Evolutionary conservation across 2,888 invertebrate genomes (phyloP), one percentile per base, ranked within the genome.

Genomic region (Sarcophaga rosellei): DNA sequence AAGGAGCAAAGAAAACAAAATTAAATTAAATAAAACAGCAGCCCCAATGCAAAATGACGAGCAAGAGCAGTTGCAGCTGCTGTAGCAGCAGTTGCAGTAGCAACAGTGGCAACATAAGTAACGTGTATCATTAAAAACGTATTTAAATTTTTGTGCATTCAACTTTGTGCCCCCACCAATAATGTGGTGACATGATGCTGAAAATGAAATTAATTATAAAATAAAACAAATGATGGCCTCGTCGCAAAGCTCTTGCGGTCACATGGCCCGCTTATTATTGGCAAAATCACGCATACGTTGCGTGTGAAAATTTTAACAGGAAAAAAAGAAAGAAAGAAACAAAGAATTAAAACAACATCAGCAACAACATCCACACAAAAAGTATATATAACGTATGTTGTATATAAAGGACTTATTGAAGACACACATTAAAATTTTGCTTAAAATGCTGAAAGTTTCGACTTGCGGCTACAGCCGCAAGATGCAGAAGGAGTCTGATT

Each of bases 141-240:
- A 76, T 77, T 85, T 74, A 85, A 85, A 78, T 75, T 69, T 75
- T 81, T 74, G 81, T 81, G 77, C 74, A 75, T 61, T 75, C 79
- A 79, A 82, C 82, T 75, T 75, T 85, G 70, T 76, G 78, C 75
- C 82, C 61, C 79, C 82, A 62, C 53, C 53, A 3, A 70, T 73
- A 79, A 82, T 85, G 79, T 79, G 78, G 85, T 82, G 85, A 86
- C 82, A 86, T 82, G 85, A 82, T 82, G 85, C 82, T 82, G 85
- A 86, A 86, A 86, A 86, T 80, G 66, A 82, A 86, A 82, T 82
- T 86, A 86, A 86, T 86, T 86, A 82, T 82, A 72, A 84, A 82
- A 86, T 82, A 72, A 84, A 82, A 86, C 85, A 82, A 82, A 82
- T 82, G 85, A 86, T 80, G 85, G 82, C 74, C 72, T 76, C 85